A percentile compares a stretch with the other conserved stretches of the same genome.
Conservation (phyloP, 2,888 invertebrate species). For the Apoderus coryli region DNA sequence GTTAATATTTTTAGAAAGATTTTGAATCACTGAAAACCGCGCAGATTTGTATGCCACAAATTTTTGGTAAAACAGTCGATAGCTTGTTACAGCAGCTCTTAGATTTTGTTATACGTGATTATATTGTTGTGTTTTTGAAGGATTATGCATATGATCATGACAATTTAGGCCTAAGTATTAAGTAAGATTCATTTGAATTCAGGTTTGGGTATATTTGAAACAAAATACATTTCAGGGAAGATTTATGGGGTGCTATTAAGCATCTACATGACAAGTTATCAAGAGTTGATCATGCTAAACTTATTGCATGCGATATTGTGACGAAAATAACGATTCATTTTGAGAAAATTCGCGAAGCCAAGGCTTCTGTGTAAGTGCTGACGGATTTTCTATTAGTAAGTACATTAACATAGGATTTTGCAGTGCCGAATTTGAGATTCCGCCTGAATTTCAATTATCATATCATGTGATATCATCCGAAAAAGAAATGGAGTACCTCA, state of each 20-base stretch:
- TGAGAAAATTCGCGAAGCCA: constrained; percentile 66
- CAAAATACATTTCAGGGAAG: constrained; percentile 45
- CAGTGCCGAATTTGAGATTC: constrained; percentile 45
- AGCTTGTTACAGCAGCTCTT: constrained; percentile 69
- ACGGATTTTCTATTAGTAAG: constrained; percentile 7
- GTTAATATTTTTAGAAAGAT: constrained; percentile 22
- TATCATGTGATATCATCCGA: constrained; percentile 60
- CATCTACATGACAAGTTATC: constrained; percentile 58
- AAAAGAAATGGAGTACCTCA: constrained; percentile 64
- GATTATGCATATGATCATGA: constrained; percentile 39
- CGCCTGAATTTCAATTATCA: constrained; percentile 57
- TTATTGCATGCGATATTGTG: constrained; percentile 71
- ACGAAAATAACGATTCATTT: constrained; percentile 71
- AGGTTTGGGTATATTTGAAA: neutral
- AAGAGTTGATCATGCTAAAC: constrained; percentile 65
- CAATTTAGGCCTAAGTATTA: constrained; percentile 34
- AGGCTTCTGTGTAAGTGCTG: constrained; percentile 53
- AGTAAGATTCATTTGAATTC: constrained; percentile 26
- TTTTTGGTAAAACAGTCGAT: constrained; percentile 73
- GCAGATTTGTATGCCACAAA: constrained; percentile 48
- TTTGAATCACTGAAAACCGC: constrained; percentile 23
- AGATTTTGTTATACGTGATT: constrained; percentile 66
- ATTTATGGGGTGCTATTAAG: constrained; percentile 68
- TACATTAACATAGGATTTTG: constrained; percentile 1
- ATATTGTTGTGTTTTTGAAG: constrained; percentile 60